A percentile compares a stretch with the other conserved stretches of the same genome.
These are phyloP conservation scores for Eupleurogrammus muticus DNA, from an alignment of 2,797 vertebrate genomes.

Conservation along the genomic window DNA sequence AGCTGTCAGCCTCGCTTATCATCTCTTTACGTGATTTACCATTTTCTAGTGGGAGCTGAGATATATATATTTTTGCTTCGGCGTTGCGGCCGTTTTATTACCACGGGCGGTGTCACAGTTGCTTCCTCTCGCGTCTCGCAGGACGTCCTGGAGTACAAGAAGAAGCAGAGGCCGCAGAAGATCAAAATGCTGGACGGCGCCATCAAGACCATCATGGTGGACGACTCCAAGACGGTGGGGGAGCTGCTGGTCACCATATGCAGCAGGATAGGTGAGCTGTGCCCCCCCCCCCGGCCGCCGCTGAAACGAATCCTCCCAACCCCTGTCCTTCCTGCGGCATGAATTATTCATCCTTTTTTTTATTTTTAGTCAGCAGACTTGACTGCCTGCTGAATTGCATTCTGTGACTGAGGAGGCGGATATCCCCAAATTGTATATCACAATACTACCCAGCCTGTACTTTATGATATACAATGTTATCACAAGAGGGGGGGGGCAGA, in stretches of 20 bases:
- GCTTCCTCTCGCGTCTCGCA: slow-evolving; percentile 59
- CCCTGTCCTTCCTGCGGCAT: slow-evolving; percentile 24
- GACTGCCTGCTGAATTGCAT: slow-evolving; percentile 18
- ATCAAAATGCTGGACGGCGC: slow-evolving; percentile 98
- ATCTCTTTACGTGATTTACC: slow-evolving; percentile 42
- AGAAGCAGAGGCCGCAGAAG: slow-evolving; percentile 98
- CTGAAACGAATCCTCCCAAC: slow-evolving; percentile 38
- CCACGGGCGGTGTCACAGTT: background rate
- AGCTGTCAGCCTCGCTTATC: slow-evolving; percentile 42
- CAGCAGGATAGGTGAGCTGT: slow-evolving; percentile 92
- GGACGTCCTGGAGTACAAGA: slow-evolving; percentile 98
- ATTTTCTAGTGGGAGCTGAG: slow-evolving; percentile 30
- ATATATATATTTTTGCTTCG: slow-evolving; percentile 43
- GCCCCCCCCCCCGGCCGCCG: slow-evolving; percentile 1
- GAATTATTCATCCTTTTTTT: slow-evolving; percentile 61
- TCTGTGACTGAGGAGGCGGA: no score
- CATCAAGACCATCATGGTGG: slow-evolving; percentile 98
- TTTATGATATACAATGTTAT: no score
- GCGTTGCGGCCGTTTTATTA: background rate
- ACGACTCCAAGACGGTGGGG: slow-evolving; percentile 98
- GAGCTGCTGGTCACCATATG: slow-evolving; percentile 98
- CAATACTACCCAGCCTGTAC: no score
- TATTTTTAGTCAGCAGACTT: slow-evolving; percentile 63
- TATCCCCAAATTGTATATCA: no score
- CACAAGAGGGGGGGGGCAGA: no score